Conservation (phyloP, 2,888 invertebrate species). For the Sesamia inferens region DNA sequence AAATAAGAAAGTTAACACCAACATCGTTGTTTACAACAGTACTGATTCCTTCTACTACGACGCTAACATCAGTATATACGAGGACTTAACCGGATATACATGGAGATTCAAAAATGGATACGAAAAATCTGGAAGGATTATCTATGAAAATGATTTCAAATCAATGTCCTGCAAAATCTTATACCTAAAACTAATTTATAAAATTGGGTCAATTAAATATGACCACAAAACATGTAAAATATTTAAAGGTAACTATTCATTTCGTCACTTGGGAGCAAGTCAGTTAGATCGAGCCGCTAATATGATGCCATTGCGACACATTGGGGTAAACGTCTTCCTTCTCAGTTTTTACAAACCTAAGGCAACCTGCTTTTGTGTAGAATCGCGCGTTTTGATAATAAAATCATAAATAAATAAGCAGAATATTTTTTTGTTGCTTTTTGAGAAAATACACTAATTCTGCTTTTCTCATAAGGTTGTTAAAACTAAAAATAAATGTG, state of each 20-base stretch:
- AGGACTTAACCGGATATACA: constrained; percentile 23
- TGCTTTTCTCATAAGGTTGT: not conserved
- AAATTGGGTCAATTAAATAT: constrained; percentile 18
- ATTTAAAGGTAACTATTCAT: constrained; percentile 34
- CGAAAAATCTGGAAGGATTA: constrained; percentile 16
- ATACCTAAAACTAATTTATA: constrained; percentile 30
- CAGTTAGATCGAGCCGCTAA: constrained; percentile 29
- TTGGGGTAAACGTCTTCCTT: constrained; percentile 28
- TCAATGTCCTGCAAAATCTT: constrained; percentile 31
- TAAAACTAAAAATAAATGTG: constrained; percentile 41
- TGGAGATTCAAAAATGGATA: constrained; percentile 38
- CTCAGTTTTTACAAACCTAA: constrained; percentile 28
- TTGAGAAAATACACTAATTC: not conserved
- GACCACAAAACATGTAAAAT: constrained; percentile 17
- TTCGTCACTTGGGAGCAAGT: constrained; percentile 25
- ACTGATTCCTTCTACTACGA: constrained; percentile 32
- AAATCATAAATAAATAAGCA: not conserved
- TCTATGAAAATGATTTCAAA: constrained; percentile 36
- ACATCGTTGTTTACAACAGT: constrained; percentile 8
- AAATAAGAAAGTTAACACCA: constrained; percentile 11
- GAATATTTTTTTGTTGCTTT: no score
- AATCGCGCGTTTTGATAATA: constrained; percentile 20
- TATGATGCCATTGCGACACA: constrained; percentile 12
- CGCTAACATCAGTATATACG: constrained; percentile 29
- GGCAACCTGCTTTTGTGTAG: constrained; percentile 34